A percentile compares a stretch with the other conserved stretches of the same genome.
These are phyloP conservation scores for Drosophila paracracens DNA, from an alignment of 2,888 invertebrate species.

Conservation along the genomic window DNA sequence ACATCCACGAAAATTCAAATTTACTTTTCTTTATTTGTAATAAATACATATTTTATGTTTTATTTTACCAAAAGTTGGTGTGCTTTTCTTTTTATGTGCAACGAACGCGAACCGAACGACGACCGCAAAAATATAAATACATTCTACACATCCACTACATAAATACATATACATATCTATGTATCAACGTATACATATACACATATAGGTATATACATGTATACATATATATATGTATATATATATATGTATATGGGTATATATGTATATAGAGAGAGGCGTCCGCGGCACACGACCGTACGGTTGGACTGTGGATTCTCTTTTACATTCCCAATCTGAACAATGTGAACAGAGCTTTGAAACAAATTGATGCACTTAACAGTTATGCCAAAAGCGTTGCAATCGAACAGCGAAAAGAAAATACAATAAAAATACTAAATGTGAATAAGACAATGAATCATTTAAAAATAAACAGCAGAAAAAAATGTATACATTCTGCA, in stretches of 20 bases:
- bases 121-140: conserved; percentile 55
- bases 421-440: conserved; percentile 1
- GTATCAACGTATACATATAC: conserved; percentile 17
- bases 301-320: conserved; percentile 38
- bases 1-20: conserved; percentile 10
- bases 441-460: background rate
- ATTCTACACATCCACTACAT: conserved; percentile 20
- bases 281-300: conserved; percentile 46
- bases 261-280: background rate
- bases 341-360: conserved; percentile 9
- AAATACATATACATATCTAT: conserved; percentile 19
- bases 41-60: conserved; percentile 58
- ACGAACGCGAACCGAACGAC: conserved; percentile 46
- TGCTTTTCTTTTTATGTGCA: conserved; percentile 26
- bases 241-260: conserved; percentile 7
- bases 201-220: conserved; percentile 2
- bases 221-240: conserved; percentile 23
- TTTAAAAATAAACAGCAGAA: background rate
- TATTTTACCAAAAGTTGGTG: conserved; percentile 28
- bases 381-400: conserved; percentile 23
- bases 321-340: conserved; percentile 37
- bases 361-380: conserved; percentile 14
- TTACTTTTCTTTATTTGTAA: conserved; percentile 24
- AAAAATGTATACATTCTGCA: background rate
- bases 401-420: background rate